Evolutionary conservation across 2,797 vertebrate genomes (phyloP).

Genomic region (Pterois miles): DNA sequence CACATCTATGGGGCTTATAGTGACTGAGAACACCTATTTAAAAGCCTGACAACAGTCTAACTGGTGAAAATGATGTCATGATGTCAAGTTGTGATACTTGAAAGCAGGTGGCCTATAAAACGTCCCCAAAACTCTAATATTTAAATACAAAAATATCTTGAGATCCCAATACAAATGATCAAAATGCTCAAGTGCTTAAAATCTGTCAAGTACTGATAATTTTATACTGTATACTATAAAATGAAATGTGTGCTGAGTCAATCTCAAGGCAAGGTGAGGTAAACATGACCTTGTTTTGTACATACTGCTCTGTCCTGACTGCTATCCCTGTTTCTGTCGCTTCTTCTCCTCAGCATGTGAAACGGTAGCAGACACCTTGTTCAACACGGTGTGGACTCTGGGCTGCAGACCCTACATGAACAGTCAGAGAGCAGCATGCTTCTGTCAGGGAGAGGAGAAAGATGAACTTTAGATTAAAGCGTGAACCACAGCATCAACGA

Average conservation of each 20-base stretch:
- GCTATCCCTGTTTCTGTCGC: constrained; percentile 17
- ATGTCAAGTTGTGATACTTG: neutral
- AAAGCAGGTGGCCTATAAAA: neutral
- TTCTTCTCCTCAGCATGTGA: constrained; percentile 84
- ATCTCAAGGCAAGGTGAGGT: neutral
- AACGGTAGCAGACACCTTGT: constrained; percentile 90
- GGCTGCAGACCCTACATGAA: constrained; percentile 98
- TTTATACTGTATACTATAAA: neutral
- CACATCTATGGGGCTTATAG: too few relatives aligned
- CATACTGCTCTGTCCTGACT: neutral
- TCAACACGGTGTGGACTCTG: constrained; percentile 94
- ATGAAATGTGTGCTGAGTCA: neutral
- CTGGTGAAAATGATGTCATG: neutral
- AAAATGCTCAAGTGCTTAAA: neutral
- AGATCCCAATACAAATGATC: neutral
- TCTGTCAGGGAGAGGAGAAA: constrained; percentile 90
- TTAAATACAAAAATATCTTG: neutral
- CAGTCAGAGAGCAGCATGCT: constrained; percentile 91
- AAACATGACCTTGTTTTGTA: neutral
- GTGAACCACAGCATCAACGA: neutral
- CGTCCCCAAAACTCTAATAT: neutral
- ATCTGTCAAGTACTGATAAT: neutral
- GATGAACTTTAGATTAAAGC: constrained; percentile 86
- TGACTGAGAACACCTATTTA: too few relatives aligned
- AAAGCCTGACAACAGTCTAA: too few relatives aligned